A percentile compares a stretch with the other conserved stretches of the same genome.
Conservation (phyloP, 2,888 invertebrate genomes). For the Oxyscelio sp. region DNA sequence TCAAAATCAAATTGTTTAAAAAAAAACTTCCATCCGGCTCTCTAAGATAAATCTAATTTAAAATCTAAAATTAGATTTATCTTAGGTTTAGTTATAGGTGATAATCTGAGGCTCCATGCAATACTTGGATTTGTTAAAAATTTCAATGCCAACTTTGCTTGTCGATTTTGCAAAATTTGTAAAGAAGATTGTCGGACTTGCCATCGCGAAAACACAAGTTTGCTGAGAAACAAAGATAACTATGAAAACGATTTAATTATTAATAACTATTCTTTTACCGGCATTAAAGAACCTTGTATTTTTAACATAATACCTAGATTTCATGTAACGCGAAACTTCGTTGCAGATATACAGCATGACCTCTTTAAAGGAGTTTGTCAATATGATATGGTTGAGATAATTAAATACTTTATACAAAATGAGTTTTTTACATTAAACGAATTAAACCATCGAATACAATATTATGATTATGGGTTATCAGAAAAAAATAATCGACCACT, state of each 20-base stretch:
- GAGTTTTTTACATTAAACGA: conserved; percentile 50
- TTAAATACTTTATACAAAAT: conserved; percentile 46
- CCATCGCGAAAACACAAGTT: background rate
- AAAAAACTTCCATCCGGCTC: no score
- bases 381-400: conserved; percentile 52
- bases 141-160: conserved; percentile 61
- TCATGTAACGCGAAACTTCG: conserved; percentile 28
- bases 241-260: background rate
- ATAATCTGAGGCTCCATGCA: conserved; percentile 21
- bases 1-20: conserved; percentile 59
- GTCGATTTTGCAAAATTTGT: conserved; percentile 54
- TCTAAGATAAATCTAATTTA: conserved; percentile 10
- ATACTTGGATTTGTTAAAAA: conserved; percentile 39
- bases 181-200: background rate
- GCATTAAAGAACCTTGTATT: conserved; percentile 22
- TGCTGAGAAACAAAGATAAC: conserved; percentile 2
- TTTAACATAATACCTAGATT: conserved; percentile 16
- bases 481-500: conserved; percentile 45
- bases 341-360: conserved; percentile 57
- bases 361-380: conserved; percentile 46
- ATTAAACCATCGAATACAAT: conserved; percentile 50
- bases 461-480: conserved; percentile 42
- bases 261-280: background rate
- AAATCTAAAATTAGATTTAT: conserved; percentile 21
- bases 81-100: conserved; percentile 56